Conservation (phyloP, 1,140 invertebrate species). For the Euborellia annulipes region DNA sequence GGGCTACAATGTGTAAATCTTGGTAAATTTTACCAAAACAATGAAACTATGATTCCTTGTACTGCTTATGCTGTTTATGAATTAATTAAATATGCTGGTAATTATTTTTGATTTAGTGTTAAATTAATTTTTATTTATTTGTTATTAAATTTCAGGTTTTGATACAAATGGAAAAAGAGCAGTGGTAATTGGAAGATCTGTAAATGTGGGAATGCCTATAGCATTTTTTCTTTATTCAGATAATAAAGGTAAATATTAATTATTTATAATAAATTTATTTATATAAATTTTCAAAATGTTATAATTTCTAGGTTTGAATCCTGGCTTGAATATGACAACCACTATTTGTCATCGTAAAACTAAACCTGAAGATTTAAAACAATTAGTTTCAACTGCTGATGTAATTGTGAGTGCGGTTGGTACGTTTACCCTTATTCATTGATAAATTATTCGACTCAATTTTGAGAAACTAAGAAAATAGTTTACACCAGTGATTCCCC, state of each 20-base stretch:
- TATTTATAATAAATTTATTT: not conserved
- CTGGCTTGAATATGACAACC: constrained; percentile 64
- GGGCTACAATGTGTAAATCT: constrained; percentile 72
- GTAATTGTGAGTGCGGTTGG: constrained; percentile 67
- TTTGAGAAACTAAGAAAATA: no score
- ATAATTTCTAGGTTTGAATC: constrained; percentile 30
- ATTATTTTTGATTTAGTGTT: no score
- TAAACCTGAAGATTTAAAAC: constrained; percentile 51
- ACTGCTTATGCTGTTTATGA: constrained; percentile 69
- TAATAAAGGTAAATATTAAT: constrained; percentile 33
- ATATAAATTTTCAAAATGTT: constrained; percentile 1
- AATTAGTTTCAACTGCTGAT: constrained; percentile 56
- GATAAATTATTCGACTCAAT: constrained; percentile 6
- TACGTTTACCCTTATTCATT: constrained; percentile 20
- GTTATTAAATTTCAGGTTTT: constrained; percentile 51
- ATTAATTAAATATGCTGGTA: constrained; percentile 43
- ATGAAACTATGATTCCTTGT: constrained; percentile 64
- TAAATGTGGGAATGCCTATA: constrained; percentile 78
- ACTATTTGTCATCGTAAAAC: constrained; percentile 79
- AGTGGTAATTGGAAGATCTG: constrained; percentile 75
- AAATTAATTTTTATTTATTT: no score
- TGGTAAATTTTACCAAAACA: constrained; percentile 56
- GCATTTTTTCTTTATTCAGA: constrained; percentile 65
- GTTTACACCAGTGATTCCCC: no score
- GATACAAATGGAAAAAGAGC: constrained; percentile 70